Base-by-base conservation (phyloP, 37 sponge, comb jelly and placozoan species). In the Lycopodina hypogea region DNA sequence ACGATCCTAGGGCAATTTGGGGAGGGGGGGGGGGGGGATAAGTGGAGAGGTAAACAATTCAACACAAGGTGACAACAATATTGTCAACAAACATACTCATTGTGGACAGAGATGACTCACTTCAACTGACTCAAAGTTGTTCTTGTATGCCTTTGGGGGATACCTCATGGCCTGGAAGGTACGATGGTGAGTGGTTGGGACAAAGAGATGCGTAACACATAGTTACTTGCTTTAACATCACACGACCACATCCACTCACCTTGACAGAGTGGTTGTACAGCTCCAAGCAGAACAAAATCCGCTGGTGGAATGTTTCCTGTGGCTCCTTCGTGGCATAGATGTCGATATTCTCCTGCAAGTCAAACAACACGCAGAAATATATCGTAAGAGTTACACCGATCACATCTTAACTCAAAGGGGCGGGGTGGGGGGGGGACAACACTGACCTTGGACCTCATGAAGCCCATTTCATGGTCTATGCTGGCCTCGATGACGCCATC, bases 401-500 rank as follows among this genome's bases (percentile, higher is more conserved):
- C 24, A 7, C 4, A 28, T 48, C 21, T 4, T 51, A 53, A 48
- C 53, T 73, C 53, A 48, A 53, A 6, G 75, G 62, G 63, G 62
- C 1, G 4, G 63, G 2, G 62, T 62, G 77, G 2, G 62, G 26
- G 38, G 2, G 62, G 3, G 48, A 4, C 2, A 6, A 48, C 3
- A 26, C 22, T 28, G 50, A 89, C 89, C 79, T 82, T 90, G n/a
- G 92, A 90, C 80, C 84, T 86, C 90, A 97, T 90, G 86, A 83
- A 95, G 7, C 99, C 99, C 24, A 80, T 69, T 57, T 95, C 84
- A 65, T 97, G 99, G 60, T 97, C 87, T 21, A 97, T 93, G 41
- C 74, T 86, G 0, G 99, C 99, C 38, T 95, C 96, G 41, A 97
- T 97, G 9, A 93, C 94, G 19, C 93, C 89, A 68, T 97, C 97